phyloP scores from a whole-genome alignment of 92 coral and sea anemone genomes.

The Epizoanthus stellaris region DNA sequence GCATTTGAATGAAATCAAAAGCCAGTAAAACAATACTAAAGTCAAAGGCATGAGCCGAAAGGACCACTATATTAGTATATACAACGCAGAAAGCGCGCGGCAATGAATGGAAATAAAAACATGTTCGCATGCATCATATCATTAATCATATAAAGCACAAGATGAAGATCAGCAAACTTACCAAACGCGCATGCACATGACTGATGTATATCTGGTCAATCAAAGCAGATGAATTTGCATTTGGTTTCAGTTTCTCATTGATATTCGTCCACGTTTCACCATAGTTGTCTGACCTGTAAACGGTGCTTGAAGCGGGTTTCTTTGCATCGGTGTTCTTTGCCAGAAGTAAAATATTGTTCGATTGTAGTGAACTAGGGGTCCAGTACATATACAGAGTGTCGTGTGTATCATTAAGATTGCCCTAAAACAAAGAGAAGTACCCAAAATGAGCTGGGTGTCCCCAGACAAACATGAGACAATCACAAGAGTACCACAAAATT shows the following conservation, averaged over 20 bases:
- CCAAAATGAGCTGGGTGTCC: conserved; percentile 6
- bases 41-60: background rate
- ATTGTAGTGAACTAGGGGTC: conserved; percentile 8
- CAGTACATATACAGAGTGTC: conserved; percentile 20
- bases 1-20: conserved; percentile 17
- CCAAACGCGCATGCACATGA: conserved; percentile 16
- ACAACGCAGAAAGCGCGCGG: no score
- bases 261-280: conserved; percentile 28
- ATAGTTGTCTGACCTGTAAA: conserved; percentile 10
- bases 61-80: conserved; percentile 32
- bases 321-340: background rate
- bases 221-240: conserved; percentile 31
- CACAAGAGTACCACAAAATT: background rate
- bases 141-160: no score
- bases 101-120: background rate
- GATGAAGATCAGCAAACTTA: conserved; percentile 6
- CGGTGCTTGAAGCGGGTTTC: conserved; percentile 3
- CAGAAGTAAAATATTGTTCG: conserved; percentile 26
- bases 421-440: conserved; percentile 11
- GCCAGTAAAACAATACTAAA: conserved; percentile 10
- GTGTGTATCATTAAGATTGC: conserved; percentile 14
- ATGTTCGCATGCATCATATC: background rate
- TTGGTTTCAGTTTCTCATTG: conserved; percentile 16
- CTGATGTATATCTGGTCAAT: conserved; percentile 42
- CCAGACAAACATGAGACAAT: conserved; percentile 3